phyloP scores from a whole-genome alignment of 1,140 invertebrate genomes.

The Conus betulinus region DNA sequence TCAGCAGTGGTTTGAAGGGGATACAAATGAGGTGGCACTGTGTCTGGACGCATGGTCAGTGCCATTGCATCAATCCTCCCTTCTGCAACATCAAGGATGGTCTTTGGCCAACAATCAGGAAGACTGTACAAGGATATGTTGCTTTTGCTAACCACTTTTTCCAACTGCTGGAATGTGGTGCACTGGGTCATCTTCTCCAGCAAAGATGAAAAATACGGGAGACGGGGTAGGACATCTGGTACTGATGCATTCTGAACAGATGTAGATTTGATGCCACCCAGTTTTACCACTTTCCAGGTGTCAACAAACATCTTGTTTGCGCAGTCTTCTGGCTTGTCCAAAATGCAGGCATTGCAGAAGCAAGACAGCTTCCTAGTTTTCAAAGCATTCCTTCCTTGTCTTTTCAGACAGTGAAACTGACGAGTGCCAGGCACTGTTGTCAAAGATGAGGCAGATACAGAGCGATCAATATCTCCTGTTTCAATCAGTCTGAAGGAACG shows the following conservation, averaged over 20 bases:
- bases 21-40: neutral
- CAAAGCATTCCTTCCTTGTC: neutral
- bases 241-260: neutral
- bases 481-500: neutral
- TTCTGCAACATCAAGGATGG: neutral
- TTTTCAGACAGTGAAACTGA: constrained; percentile 3
- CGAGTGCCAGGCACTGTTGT: neutral
- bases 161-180: neutral
- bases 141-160: neutral
- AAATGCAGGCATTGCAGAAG: neutral
- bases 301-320: neutral
- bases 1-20: neutral
- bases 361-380: neutral
- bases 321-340: neutral
- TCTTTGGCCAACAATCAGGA: no score
- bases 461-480: neutral
- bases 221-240: neutral
- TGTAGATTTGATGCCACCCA: neutral
- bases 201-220: neutral
- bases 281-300: neutral
- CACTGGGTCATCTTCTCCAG: neutral
- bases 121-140: no score
- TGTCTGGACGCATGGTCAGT: neutral
- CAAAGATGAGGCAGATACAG: neutral
- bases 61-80: neutral